Evolutionary conservation across 2,113 vertebrate species (phyloP).

Genomic region (Eclectus roratus): DNA sequence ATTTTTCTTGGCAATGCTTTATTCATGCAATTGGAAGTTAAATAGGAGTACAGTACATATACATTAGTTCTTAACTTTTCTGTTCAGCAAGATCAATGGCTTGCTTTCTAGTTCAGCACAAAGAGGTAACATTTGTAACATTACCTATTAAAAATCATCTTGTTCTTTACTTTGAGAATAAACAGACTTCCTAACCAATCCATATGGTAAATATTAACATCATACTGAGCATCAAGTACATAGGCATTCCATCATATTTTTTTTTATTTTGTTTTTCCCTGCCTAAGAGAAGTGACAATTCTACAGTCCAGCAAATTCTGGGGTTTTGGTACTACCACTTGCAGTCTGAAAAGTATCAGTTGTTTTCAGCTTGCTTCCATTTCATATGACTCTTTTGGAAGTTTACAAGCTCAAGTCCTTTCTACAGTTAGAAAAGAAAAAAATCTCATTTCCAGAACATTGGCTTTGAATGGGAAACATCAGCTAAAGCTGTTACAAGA

Average conservation of each 20-base stretch:
- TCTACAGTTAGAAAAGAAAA: neutral
- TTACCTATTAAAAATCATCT: neutral
- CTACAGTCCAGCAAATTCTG: neutral
- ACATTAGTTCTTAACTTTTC: neutral
- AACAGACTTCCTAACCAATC: neutral
- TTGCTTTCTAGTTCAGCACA: neutral
- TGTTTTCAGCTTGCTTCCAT: neutral
- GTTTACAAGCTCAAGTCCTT: neutral
- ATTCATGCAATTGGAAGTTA: neutral
- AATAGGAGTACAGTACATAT: neutral
- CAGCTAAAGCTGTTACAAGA: neutral
- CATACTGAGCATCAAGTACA: neutral
- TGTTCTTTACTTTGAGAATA: conserved; percentile 5
- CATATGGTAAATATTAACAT: conserved; percentile 15
- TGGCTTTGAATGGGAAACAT: neutral
- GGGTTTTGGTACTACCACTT: neutral
- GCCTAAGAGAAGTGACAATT: neutral
- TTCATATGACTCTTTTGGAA: neutral
- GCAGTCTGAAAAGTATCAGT: neutral
- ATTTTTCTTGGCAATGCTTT: neutral
- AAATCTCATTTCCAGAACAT: neutral
- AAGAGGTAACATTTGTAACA: neutral
- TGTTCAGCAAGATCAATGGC: neutral
- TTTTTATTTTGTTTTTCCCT: neutral
- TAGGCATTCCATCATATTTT: neutral